A percentile compares a stretch with the other conserved stretches of the same genome.
Evolutionary conservation across 1,140 invertebrate genomes (phyloP).

Genomic region (Bombus haemorrhoidalis): DNA sequence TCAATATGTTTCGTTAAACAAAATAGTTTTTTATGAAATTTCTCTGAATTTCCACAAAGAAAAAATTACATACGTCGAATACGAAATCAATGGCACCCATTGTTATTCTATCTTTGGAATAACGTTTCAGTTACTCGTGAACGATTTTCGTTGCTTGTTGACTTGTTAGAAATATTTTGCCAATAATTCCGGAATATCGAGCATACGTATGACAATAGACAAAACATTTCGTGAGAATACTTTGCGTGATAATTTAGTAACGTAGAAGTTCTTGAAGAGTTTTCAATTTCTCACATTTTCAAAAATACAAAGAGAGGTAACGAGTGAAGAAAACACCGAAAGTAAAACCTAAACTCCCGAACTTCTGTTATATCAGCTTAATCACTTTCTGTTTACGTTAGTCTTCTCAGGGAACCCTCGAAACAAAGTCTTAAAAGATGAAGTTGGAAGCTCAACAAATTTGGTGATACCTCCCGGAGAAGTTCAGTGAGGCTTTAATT

Average conservation of each 20-base stretch:
- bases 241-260: neutral
- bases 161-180: neutral
- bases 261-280: no score
- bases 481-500: neutral
- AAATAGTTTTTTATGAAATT: neutral
- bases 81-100: neutral
- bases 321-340: conserved; percentile 46
- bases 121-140: neutral
- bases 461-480: conserved; percentile 12
- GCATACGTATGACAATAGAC: no score
- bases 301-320: conserved; percentile 8
- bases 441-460: conserved; percentile 61
- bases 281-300: neutral
- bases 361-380: conserved; percentile 64
- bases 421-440: conserved; percentile 65
- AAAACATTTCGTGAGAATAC: neutral
- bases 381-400: conserved; percentile 61
- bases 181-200: neutral
- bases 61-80: neutral
- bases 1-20: neutral
- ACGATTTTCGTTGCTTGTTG: neutral
- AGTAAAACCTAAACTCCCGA: conserved; percentile 41
- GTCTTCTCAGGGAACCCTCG: conserved; percentile 34
- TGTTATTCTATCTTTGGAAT: neutral
- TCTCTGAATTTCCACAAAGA: neutral